Evolutionary conservation across 2,113 vertebrate genomes (phyloP).

Genomic region (Leuciscus idus): DNA sequence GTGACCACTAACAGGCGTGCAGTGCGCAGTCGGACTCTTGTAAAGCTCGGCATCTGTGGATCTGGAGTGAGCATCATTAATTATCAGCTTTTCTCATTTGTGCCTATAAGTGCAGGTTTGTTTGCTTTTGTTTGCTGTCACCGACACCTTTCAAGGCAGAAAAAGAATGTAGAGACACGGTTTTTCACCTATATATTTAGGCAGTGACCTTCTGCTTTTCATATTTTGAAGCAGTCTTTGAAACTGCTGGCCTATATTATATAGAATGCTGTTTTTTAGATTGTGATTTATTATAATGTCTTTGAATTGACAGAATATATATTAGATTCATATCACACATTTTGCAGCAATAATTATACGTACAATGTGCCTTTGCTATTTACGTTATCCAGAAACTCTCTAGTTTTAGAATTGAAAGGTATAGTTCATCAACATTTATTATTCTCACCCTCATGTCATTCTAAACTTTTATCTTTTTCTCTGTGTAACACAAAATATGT

Average conservation of each 20-base stretch:
- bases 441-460: background rate
- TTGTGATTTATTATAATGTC: background rate
- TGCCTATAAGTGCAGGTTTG: background rate
- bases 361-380: background rate
- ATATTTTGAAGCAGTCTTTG: slow-evolving; percentile 21
- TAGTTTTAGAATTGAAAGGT: background rate
- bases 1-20: no score
- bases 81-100: slow-evolving; percentile 42
- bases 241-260: background rate
- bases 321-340: background rate
- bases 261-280: background rate
- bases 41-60: background rate
- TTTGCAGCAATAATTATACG: background rate
- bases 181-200: background rate
- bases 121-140: background rate
- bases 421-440: background rate
- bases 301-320: background rate
- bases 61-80: slow-evolving; percentile 8
- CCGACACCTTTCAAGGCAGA: slow-evolving; percentile 7
- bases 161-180: slow-evolving; percentile 37
- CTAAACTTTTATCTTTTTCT: background rate
- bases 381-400: background rate
- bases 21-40: background rate
- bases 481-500: background rate
- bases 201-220: slow-evolving; percentile 11